Percentiles rank a stretch among this genome's conserved stretches.
Conservation (phyloP, 2,797 vertebrate species). For the Cryptoprocta ferox region DNA sequence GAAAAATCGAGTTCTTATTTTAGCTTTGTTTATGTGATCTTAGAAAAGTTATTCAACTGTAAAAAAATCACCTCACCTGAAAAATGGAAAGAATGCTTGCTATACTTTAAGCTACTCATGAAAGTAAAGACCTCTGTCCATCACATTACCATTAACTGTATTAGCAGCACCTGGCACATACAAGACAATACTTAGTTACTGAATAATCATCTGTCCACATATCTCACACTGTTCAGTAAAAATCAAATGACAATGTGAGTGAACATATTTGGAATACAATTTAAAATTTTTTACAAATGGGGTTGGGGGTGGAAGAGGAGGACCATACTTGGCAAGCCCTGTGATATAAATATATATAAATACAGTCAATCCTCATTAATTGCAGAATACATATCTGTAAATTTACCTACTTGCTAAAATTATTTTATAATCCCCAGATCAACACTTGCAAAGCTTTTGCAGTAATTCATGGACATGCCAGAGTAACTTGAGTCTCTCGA, state of each 20-base stretch:
- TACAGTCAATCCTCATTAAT: neutral
- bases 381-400: neutral
- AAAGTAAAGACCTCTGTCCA: neutral
- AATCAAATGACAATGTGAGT: neutral
- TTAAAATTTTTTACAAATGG: neutral
- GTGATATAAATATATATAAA: neutral
- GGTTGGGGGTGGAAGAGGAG: neutral
- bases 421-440: neutral
- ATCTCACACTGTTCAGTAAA: neutral
- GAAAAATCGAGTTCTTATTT: neutral
- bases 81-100: neutral
- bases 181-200: neutral
- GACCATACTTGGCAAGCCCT: neutral
- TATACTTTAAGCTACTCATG: neutral
- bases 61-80: neutral
- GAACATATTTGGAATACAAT: neutral
- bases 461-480: neutral
- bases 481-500: neutral
- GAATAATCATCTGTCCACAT: neutral
- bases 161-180: neutral
- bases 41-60: neutral
- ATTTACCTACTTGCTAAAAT: neutral
- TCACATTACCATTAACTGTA: neutral
- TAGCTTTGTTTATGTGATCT: neutral
- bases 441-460: neutral